Evolutionary conservation across 2,113 vertebrate species (phyloP), one percentile per base, ranked within the genome.

Genomic region (Microcebus ravelobensis): DNA sequence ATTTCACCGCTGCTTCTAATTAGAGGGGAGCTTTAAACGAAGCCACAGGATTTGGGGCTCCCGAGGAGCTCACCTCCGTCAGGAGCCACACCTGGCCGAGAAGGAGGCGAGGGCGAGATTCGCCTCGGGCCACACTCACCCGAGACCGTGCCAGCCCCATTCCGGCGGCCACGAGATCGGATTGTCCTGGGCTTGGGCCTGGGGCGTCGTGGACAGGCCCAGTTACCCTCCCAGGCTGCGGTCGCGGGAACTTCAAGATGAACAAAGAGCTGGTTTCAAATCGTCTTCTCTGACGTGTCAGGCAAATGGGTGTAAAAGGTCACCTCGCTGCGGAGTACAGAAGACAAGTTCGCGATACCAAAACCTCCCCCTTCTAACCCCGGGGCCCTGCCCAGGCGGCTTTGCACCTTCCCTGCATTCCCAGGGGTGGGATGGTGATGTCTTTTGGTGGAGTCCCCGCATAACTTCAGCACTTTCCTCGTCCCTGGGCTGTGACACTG

Each of bases 1-100:
- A 96, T 95, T 97, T 96, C 94, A 95, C 57, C 74, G 74, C 91
- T 93, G 91, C 86, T 87, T 97, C 81, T 98, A 97, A 97, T 97
- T 96, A 97, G 94, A 96, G 91, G 90, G 96, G 85, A 95, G 90
- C 85, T 96, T 97, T 96, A 74, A 92, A 95, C 92, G 96, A 96
- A 97, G 96, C 91, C 96, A 50, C 91, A 87, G 86, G 92, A 95
- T 97, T 92, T 87, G 29, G 95, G 94, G 86, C 79, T 97, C 71
- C 85, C 15, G 12, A 31, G 36, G 59, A 90, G 82, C 79, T 83
- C 95, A 86, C 52, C 70, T 92, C 52, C 4, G 6, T 39, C 94
- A 25, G 95, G 93, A 97, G 67, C 85, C 96, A 91, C 96, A 95
- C 93, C 95, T 97, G 95, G 83, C 87, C n/a, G 0, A 65, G 76